Base-by-base conservation (phyloP, 2,113 vertebrate genomes). In the Miniopterus natalensis region DNA sequence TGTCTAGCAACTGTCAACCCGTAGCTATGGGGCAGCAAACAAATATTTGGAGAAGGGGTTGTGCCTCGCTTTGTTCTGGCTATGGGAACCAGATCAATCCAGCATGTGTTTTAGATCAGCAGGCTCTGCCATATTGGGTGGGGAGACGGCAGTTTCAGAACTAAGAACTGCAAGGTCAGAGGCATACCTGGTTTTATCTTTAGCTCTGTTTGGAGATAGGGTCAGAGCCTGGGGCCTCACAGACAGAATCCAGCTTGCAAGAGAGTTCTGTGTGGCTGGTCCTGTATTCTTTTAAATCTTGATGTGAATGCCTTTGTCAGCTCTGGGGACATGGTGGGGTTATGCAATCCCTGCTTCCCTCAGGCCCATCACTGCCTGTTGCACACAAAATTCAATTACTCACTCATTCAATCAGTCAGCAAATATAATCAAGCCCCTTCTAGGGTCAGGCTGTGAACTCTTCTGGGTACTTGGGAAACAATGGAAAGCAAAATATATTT, bases 1-100 rank as follows among this genome's bases (percentile, higher is more conserved):
- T 93, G 93, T 96, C 90, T 94, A 65, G 18, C 77, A 94, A 97
- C 88, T 97, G 95, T 95, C 96, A 97, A 83, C 90, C 95, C 7
- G 9, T 87, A 94, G 95, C 95, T 96, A 92, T 92, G 57, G 88
- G 86, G 73, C 85, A 91, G 78, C 91, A 94, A 96, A 95, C 92
- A 97, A 97, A 90, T 86, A 92, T 88, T 88, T 96, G 78, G 77
- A 73, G 51, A 96, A 96, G 27, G 85, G 88, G 84, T 40, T 92
- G 45, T 65, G 10, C 40, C 78, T 40, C 0, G 7, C 92, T 97
- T 96, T 95, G 84, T 88, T 95, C 88, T 91, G 51, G 81, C 40
- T 85, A n/a, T 96, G 95, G 86, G 73, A 95, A 94, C 47, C 45
- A 17, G 78, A 79, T 97, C 92, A 83, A 74, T 78, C 3, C 61